Evolutionary conservation across 2,113 vertebrate species (phyloP).

Genomic region (Dasyornis broadbenti): DNA sequence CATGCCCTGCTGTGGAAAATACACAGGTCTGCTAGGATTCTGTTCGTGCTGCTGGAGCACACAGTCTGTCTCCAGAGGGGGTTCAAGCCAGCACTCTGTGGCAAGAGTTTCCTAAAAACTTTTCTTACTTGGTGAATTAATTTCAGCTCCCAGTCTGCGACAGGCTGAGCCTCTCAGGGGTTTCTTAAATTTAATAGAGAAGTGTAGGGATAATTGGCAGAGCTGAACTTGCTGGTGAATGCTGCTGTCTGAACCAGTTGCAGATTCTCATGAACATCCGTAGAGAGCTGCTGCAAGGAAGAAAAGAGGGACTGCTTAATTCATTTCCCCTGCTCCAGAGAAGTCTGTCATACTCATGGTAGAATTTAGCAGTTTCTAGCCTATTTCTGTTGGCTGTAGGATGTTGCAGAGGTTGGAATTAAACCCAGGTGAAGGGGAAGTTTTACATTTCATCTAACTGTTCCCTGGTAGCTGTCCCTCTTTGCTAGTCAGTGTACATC

Average conservation of each 20-base stretch:
- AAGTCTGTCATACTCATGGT: neutral
- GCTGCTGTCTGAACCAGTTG: neutral
- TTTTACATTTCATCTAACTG: neutral
- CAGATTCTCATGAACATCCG: neutral
- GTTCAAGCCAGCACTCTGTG: neutral
- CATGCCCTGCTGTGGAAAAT: neutral
- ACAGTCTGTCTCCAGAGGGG: neutral
- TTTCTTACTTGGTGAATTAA: neutral
- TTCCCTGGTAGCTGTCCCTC: neutral
- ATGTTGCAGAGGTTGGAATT: neutral
- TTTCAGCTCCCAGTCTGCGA: neutral
- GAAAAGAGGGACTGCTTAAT: neutral
- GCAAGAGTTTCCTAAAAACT: neutral
- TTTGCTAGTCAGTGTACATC: neutral
- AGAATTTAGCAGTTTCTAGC: neutral
- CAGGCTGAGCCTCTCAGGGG: neutral
- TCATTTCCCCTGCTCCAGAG: neutral
- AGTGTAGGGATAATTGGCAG: neutral
- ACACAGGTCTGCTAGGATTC: neutral
- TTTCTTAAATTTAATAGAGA: slow-evolving; percentile 25
- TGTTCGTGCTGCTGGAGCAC: neutral
- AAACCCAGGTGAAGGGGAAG: neutral
- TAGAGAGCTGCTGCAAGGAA: neutral
- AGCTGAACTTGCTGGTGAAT: neutral
- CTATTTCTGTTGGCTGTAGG: neutral